phyloP scores from a whole-genome alignment of 2,113 vertebrate species.

The Aphyosemion australe region DNA sequence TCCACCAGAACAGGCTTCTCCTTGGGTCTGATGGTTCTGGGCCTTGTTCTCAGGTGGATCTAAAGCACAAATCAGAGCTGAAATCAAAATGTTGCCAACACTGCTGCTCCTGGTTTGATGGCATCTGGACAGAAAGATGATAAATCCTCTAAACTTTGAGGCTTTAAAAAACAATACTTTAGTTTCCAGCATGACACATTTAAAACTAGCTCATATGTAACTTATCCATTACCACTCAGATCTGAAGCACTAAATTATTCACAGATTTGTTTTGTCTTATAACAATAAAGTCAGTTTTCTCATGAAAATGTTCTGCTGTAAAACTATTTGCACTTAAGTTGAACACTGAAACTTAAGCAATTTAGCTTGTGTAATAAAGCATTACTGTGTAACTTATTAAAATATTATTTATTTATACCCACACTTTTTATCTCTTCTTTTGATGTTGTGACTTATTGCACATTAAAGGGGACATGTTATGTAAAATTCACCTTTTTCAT shows the following conservation, averaged over 20 bases:
- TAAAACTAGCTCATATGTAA: too few relatives aligned
- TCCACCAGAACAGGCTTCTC: conserved; percentile 4
- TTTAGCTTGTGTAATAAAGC: conserved; percentile 32
- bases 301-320: neutral
- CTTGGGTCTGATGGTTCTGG: conserved; percentile 36
- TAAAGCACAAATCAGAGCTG: neutral
- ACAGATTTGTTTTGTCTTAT: neutral
- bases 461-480: too few relatives aligned
- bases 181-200: neutral
- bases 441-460: conserved; percentile 2
- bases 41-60: conserved; percentile 4
- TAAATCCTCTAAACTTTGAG: neutral
- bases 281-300: neutral
- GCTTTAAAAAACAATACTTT: neutral
- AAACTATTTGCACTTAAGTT: neutral
- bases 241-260: neutral
- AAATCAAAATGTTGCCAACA: neutral
- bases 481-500: too few relatives aligned
- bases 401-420: conserved; percentile 5
- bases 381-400: neutral
- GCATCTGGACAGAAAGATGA: neutral
- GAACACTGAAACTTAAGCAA: neutral
- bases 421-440: neutral
- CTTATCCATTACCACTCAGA: neutral
- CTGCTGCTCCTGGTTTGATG: neutral